Percentiles rank a stretch among this genome's conserved stretches.
Evolutionary conservation across 2,888 invertebrate genomes (phyloP).

Genomic region (Molanna angustata): DNA sequence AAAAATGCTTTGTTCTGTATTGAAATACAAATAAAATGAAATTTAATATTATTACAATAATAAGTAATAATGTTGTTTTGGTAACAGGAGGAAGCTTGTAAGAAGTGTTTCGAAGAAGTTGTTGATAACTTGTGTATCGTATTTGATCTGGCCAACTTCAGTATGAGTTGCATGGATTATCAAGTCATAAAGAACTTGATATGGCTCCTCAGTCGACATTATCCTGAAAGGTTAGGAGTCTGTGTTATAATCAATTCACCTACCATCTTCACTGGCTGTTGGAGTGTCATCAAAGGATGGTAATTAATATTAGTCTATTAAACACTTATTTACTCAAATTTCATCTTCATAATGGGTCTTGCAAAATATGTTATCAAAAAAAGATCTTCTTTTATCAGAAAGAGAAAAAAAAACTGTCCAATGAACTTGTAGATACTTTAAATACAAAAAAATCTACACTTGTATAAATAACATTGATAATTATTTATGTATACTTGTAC

Average conservation of each 20-base stretch:
- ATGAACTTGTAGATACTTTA: too few relatives aligned
- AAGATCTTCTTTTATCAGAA: too few relatives aligned
- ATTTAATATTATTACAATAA: background rate
- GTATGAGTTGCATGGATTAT: conserved; percentile 76
- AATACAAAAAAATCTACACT: too few relatives aligned
- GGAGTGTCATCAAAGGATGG: conserved; percentile 75
- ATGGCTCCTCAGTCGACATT: conserved; percentile 73
- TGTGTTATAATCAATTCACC: conserved; percentile 75
- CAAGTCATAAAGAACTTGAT: conserved; percentile 76
- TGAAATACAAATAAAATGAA: background rate
- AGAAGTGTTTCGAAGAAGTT: conserved; percentile 75
- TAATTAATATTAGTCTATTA: conserved; percentile 39
- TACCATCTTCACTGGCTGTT: conserved; percentile 71
- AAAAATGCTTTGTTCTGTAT: background rate
- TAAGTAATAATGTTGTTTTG: conserved; percentile 15
- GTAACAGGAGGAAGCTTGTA: conserved; percentile 70
- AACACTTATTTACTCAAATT: background rate
- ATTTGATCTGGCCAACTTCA: conserved; percentile 73
- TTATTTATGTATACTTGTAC: too few relatives aligned
- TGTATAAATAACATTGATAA: too few relatives aligned
- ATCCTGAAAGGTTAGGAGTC: conserved; percentile 74
- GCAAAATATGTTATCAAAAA: too few relatives aligned
- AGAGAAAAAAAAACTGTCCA: too few relatives aligned
- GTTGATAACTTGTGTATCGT: conserved; percentile 77
- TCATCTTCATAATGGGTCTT: background rate